phyloP scores from a whole-genome alignment of 2,888 invertebrate genomes.

The Ctenicera cuprea region DNA sequence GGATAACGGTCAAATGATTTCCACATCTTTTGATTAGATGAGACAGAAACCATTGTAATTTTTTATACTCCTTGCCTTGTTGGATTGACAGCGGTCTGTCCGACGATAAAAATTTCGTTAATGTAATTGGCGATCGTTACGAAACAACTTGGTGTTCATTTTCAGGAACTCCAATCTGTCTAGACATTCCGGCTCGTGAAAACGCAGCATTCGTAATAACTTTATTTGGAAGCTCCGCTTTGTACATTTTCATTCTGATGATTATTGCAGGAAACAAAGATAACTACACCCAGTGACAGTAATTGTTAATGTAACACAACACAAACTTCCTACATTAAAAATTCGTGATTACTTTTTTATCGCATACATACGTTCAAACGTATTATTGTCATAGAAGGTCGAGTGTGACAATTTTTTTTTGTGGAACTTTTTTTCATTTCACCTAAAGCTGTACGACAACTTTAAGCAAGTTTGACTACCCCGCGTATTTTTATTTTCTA shows the following conservation, averaged over 20 bases:
- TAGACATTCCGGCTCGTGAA: conserved; percentile 30
- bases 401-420: too few relatives aligned
- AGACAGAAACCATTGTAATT: conserved; percentile 20
- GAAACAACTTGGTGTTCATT: conserved; percentile 46
- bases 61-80: conserved; percentile 28
- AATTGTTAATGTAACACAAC: conserved; percentile 8
- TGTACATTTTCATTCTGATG: conserved; percentile 30
- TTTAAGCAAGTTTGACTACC: too few relatives aligned
- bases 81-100: conserved; percentile 34
- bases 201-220: conserved; percentile 37
- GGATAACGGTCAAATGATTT: background rate
- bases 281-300: conserved; percentile 8
- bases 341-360: conserved; percentile 9
- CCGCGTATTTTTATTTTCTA: too few relatives aligned
- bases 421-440: too few relatives aligned
- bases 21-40: background rate
- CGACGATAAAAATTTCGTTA: conserved; percentile 46
- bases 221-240: conserved; percentile 33
- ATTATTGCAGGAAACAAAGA: conserved; percentile 21
- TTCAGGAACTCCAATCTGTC: conserved; percentile 40
- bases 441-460: too few relatives aligned
- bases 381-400: too few relatives aligned
- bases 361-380: background rate
- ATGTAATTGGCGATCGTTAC: conserved; percentile 45
- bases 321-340: background rate